Evolutionary conservation across 2,113 vertebrate species (phyloP).

Genomic region (Willisornis vidua): DNA sequence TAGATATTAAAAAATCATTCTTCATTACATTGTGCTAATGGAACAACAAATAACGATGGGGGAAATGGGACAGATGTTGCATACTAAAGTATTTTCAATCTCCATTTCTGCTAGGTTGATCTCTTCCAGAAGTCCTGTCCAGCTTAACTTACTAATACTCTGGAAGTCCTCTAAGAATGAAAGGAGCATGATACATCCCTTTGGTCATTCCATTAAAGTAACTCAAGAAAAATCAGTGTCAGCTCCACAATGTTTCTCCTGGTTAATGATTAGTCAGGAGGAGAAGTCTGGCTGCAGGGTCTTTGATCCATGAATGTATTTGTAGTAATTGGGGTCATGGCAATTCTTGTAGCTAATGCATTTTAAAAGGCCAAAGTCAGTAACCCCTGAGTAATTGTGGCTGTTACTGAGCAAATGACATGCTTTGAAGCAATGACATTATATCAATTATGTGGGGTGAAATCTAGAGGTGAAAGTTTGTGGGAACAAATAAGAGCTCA

Average conservation of each 20-base stretch:
- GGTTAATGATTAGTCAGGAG: background rate
- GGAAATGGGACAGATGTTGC: background rate
- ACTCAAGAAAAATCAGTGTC: background rate
- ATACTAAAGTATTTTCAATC: background rate
- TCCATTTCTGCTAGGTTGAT: background rate
- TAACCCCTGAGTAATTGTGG: background rate
- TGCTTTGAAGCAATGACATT: background rate
- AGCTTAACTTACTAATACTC: background rate
- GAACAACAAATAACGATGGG: background rate
- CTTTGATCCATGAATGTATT: slow-evolving; percentile 31
- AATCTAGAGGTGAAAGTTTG: background rate
- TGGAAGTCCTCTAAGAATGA: background rate
- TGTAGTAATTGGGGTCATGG: slow-evolving; percentile 18
- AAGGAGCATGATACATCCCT: background rate
- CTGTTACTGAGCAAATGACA: background rate
- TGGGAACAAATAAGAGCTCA: background rate
- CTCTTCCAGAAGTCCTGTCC: background rate
- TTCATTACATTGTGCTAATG: background rate
- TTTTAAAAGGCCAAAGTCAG: slow-evolving; percentile 28
- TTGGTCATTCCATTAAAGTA: background rate
- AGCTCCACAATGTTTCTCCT: background rate
- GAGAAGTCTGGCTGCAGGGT: background rate
- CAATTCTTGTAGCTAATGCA: slow-evolving; percentile 5
- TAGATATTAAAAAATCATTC: background rate
- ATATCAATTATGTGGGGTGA: background rate